These are phyloP conservation scores for Hirudo medicinalis DNA, from an alignment of 1,140 invertebrate genomes.

Conservation along the genomic window DNA sequence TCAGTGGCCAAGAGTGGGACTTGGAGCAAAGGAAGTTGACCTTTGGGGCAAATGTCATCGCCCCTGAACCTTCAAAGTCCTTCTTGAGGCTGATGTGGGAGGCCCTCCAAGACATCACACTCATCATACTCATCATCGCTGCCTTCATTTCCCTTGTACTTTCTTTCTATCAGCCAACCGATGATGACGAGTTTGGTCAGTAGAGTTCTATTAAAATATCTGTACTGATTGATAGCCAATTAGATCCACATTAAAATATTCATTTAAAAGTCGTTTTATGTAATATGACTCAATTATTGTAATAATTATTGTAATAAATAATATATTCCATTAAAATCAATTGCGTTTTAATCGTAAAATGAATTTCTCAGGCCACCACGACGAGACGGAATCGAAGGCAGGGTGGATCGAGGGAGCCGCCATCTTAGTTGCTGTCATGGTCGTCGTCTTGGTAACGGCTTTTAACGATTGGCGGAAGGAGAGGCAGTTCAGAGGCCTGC, in stretches of 20 bases:
- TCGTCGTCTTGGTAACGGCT: conserved; percentile 87
- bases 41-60: conserved; percentile 90
- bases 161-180: conserved; percentile 24
- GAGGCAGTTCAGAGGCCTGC: conserved; percentile 80
- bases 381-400: neutral
- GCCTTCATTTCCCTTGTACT: conserved; percentile 25
- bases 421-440: conserved; percentile 86
- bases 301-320: too few relatives aligned
- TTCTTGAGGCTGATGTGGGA: conserved; percentile 94
- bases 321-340: too few relatives aligned
- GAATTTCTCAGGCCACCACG: neutral
- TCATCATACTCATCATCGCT: conserved; percentile 58
- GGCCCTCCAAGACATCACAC: conserved; percentile 88
- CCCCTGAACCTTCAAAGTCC: conserved; percentile 91
- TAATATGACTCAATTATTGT: too few relatives aligned
- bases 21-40: conserved; percentile 6
- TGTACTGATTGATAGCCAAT: too few relatives aligned
- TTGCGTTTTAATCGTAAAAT: too few relatives aligned
- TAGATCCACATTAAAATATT: too few relatives aligned
- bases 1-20: neutral
- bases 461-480: conserved; percentile 97
- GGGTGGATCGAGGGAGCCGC: conserved; percentile 86
- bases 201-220: neutral
- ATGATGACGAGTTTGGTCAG: conserved; percentile 1
- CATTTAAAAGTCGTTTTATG: too few relatives aligned